Evolutionary conservation across 1,140 invertebrate species (phyloP), one percentile per base, ranked within the genome.

Genomic region (Lucilia sericata): DNA sequence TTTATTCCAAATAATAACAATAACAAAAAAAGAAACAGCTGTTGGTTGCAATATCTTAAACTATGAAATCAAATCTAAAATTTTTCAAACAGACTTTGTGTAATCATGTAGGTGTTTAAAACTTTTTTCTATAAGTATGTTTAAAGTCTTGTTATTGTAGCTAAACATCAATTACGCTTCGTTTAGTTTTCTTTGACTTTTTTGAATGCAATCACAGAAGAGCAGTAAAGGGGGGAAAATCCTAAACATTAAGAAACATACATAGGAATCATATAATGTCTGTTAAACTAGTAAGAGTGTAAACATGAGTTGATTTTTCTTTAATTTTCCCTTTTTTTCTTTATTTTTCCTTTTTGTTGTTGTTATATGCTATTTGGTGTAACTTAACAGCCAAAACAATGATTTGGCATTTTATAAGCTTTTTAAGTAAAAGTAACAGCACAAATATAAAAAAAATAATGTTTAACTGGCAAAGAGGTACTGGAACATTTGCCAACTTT

Each of bases 371-470:
- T 36, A 8, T 36, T 36, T 60, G 14, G 55, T 60, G 55, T 60
- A 60, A 60, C 55, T 60, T 60, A n/a, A 60, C 55, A 60, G 55
- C n/a, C 55, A 60, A 60, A 60, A 60, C 55, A 60, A 60, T 60
- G 55, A 60, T 60, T 60, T 60, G 55, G 55, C 55, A 60, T 60
- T 60, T 60, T 60, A n/a, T 42, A 8, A 42, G 10, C 42, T 42
- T 42, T n/a, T 30, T 30, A 10, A 42, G 42, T 42, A 42, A 42
- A 42, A 42, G 42, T 42, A 42, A 1, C 25, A 30, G 25, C 3
- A 30, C 1, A 30, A 30, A 30, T 30, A 30, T 30, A 30, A 30
- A 30, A 30, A 30, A 2, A 30, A n/a, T n/a, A n/a, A n/a, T n/a
- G 25, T 30, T 30, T 2, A 30, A 30, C 25, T 42, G 42, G 42